Conservation (phyloP, 2,888 invertebrate genomes). For the Acleris laterana region DNA sequence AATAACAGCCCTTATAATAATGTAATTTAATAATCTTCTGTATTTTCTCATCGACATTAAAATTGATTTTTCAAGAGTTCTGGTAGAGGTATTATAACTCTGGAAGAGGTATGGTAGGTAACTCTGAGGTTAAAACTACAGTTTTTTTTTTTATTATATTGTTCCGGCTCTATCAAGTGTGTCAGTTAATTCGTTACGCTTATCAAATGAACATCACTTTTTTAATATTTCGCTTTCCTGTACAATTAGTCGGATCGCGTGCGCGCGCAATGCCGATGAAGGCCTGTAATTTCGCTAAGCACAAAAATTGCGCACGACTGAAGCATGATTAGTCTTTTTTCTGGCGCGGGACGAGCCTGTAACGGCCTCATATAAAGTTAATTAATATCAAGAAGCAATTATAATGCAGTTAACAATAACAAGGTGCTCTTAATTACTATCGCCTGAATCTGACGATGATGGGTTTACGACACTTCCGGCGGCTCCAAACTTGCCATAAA, state of each 20-base stretch:
- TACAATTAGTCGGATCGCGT: conserved; percentile 36
- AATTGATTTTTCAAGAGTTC: too few species aligned
- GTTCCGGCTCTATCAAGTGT: conserved; percentile 27
- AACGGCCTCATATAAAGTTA: conserved; percentile 54
- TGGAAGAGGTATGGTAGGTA: too few species aligned
- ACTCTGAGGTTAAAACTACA: too few species aligned
- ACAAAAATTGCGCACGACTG: conserved; percentile 31
- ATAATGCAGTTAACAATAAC: conserved; percentile 79
- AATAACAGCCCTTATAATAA: neutral
- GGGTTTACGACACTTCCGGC: conserved; percentile 77
- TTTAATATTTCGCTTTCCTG: conserved; percentile 36
- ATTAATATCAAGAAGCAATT: conserved; percentile 71
- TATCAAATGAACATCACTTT: conserved; percentile 30
- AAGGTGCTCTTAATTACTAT: conserved; percentile 79
- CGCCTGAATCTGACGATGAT: conserved; percentile 72
- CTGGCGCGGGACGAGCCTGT: conserved; percentile 38
- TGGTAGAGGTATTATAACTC: too few species aligned
- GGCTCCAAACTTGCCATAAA: conserved; percentile 66
- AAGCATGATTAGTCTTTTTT: conserved; percentile 24
- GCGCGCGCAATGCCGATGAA: conserved; percentile 19
- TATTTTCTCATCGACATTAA: too few species aligned
- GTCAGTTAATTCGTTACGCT: conserved; percentile 14
- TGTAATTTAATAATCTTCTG: neutral
- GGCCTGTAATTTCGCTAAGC: conserved; percentile 35
- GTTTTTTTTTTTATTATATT: too few species aligned